These are phyloP conservation scores for Eupithecia insigniata DNA, from an alignment of 2,888 invertebrate genomes.

Conservation along the genomic window DNA sequence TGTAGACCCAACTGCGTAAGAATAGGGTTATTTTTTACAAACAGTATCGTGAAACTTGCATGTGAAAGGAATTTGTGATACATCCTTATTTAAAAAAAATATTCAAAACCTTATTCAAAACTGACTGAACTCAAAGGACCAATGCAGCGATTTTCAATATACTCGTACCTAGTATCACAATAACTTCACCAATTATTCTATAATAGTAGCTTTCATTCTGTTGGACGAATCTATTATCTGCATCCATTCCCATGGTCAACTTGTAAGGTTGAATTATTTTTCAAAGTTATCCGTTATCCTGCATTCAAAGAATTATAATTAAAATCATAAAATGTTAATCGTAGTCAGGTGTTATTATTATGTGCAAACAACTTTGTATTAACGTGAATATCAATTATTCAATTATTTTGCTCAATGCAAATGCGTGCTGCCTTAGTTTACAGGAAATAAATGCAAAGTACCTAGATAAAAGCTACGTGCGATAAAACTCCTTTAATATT, in stretches of 20 bases:
- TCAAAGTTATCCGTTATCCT: background rate
- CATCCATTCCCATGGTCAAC: no score
- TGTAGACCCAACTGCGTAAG: no score
- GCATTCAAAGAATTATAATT: background rate
- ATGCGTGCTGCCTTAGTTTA: constrained; percentile 10
- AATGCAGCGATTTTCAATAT: no score
- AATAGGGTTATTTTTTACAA: background rate
- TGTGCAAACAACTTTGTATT: constrained; percentile 16
- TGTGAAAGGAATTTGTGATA: no score
- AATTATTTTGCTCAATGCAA: constrained; percentile 19
- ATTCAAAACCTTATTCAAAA: no score
- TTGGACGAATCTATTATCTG: no score
- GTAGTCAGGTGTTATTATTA: constrained; percentile 26
- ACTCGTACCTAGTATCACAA: no score
- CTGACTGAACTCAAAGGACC: no score
- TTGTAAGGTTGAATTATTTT: background rate
- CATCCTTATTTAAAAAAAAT: background rate
- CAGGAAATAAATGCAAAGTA: constrained; percentile 16
- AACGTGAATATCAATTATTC: constrained; percentile 19
- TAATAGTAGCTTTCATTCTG: no score
- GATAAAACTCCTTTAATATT: background rate
- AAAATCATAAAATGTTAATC: constrained; percentile 19
- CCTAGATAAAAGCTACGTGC: background rate
- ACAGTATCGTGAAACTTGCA: background rate
- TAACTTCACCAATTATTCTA: no score